phyloP scores from a whole-genome alignment of 1,140 invertebrate species.

The Macrotrachela quadricornifera region DNA sequence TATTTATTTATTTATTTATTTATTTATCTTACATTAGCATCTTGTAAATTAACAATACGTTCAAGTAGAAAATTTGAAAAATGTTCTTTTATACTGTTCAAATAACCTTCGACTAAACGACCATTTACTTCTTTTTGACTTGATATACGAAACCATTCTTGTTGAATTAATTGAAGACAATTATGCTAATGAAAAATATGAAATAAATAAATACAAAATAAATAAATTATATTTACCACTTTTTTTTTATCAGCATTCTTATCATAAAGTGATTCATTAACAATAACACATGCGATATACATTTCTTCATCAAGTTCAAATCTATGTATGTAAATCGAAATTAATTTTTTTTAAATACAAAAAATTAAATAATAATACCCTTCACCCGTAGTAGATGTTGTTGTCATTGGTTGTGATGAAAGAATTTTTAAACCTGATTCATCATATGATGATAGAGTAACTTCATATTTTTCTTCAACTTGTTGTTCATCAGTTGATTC shows the following conservation, averaged over 20 bases:
- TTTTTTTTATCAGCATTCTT: slow-evolving; percentile 18
- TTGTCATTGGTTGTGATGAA: too few relatives aligned
- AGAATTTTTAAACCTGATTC: too few relatives aligned
- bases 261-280: slow-evolving; percentile 51
- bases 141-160: slow-evolving; percentile 65
- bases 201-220: not conserved
- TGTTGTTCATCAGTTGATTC: too few relatives aligned
- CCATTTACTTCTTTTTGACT: slow-evolving; percentile 48
- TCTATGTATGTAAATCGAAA: too few relatives aligned
- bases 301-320: slow-evolving; percentile 37
- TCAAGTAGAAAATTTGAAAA: slow-evolving; percentile 49
- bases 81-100: slow-evolving; percentile 53
- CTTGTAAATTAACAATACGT: slow-evolving; percentile 59
- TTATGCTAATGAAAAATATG: not conserved
- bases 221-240: slow-evolving; percentile 2
- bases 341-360: too few relatives aligned
- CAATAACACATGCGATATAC: slow-evolving; percentile 50
- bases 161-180: slow-evolving; percentile 44
- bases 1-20: not conserved
- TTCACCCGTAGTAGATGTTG: too few relatives aligned
- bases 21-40: slow-evolving; percentile 45
- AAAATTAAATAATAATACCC: too few relatives aligned
- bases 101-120: slow-evolving; percentile 56
- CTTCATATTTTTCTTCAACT: too few relatives aligned
- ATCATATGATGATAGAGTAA: too few relatives aligned